Evolutionary conservation across 2,797 vertebrate species (phyloP).

Genomic region (Microctenopoma steveboyesi): DNA sequence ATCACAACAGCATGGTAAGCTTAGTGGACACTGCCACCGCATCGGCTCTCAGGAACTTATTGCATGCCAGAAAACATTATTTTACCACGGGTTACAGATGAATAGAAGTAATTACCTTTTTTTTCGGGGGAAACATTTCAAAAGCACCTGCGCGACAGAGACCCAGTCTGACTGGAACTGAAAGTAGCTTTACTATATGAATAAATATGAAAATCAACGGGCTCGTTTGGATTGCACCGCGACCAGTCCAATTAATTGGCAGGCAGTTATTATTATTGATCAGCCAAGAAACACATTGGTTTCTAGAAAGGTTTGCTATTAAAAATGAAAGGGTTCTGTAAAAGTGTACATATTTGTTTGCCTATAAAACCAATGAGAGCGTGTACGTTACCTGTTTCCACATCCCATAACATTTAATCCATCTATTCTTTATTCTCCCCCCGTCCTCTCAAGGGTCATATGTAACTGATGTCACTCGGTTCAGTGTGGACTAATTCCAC

Average conservation of each 20-base stretch:
- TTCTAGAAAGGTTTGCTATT: slow-evolving; percentile 7
- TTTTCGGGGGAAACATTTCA: slow-evolving; percentile 57
- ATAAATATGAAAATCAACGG: slow-evolving; percentile 57
- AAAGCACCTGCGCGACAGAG: slow-evolving; percentile 38
- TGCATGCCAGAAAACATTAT: slow-evolving; percentile 60
- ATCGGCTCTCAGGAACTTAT: slow-evolving; percentile 56
- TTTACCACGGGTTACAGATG: slow-evolving; percentile 65
- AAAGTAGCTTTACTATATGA: slow-evolving; percentile 46
- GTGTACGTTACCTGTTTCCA: too few relatives aligned
- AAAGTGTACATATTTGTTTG: not conserved
- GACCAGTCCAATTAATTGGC: slow-evolving; percentile 35
- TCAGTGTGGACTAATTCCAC: too few relatives aligned
- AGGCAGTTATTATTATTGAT: slow-evolving; percentile 36
- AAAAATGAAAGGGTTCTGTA: slow-evolving; percentile 3
- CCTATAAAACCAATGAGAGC: too few relatives aligned
- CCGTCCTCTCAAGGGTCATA: too few relatives aligned
- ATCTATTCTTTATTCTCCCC: too few relatives aligned
- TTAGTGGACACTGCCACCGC: slow-evolving; percentile 34
- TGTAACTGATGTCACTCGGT: too few relatives aligned
- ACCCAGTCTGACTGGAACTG: slow-evolving; percentile 21
- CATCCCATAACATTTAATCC: too few relatives aligned
- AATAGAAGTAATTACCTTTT: slow-evolving; percentile 64
- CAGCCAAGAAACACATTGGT: slow-evolving; percentile 25
- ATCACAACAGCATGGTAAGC: slow-evolving; percentile 45
- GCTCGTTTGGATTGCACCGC: slow-evolving; percentile 42